phyloP scores from a whole-genome alignment of 1,140 invertebrate genomes.

The Paracyclopina nana region DNA sequence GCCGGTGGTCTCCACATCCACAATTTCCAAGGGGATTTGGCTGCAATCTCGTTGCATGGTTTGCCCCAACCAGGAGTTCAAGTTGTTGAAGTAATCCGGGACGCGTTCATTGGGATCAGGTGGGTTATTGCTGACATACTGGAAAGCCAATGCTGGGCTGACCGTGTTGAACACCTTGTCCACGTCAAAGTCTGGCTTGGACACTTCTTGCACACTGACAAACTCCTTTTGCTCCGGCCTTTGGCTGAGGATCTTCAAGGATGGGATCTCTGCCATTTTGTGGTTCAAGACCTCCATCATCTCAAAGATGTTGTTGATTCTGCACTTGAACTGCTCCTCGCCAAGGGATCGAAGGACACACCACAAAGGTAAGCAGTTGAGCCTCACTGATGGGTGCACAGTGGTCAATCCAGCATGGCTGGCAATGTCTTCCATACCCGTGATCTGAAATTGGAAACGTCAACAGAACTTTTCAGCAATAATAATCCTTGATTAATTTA shows the following conservation, averaged over 20 bases:
- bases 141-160: conserved; percentile 12
- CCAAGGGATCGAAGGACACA: conserved; percentile 32
- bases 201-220: background rate
- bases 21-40: conserved; percentile 50
- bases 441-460: too few species aligned
- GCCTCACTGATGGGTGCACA: conserved; percentile 31
- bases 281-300: conserved; percentile 4
- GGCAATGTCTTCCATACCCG: conserved; percentile 31
- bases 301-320: conserved; percentile 28
- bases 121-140: background rate
- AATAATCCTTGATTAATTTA: too few species aligned
- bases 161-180: conserved; percentile 4
- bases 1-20: conserved; percentile 56
- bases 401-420: conserved; percentile 44
- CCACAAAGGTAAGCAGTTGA: conserved; percentile 63
- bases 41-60: conserved; percentile 63
- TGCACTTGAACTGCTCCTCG: conserved; percentile 46
- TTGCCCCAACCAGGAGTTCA: conserved; percentile 88
- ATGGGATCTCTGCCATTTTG: background rate
- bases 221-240: background rate
- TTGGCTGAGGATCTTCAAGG: background rate
- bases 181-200: background rate
- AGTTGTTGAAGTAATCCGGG: conserved; percentile 61
- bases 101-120: conserved; percentile 26
- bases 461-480: too few species aligned